Base-by-base conservation (phyloP, 2,888 invertebrate species). In the Zele albiditarsus region DNA sequence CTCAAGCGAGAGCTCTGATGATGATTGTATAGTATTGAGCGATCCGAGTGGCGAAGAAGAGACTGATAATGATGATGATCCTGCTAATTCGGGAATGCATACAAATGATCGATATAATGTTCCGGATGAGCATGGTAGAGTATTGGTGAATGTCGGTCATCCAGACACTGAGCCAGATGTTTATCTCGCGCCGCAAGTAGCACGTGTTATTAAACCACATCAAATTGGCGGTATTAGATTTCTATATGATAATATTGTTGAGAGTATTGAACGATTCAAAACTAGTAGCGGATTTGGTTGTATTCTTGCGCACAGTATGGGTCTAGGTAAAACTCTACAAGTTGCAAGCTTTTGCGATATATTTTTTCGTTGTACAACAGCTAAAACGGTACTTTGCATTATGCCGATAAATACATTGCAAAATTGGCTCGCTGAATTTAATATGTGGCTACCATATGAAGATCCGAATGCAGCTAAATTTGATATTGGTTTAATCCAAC, bases 331-430 rank as follows among this genome's bases (percentile, higher is more conserved):
- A 91, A 99, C 99, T 0, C 91, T 99, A 75, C 97, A 96, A 91
- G 95, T 98, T 74, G 96, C 98, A 73, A 96, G 97, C 80, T 99
- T 99, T 91, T 96, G 96, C 87, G 99, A 99, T 90, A 95, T 98
- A 84, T 98, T 99, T 90, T 92, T 99, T 82, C 91, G 98, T 70
- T 95, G 97, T 88, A 98, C 98, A 0, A 92, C 92, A 28, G 96
- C 97, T 5, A 96, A 94, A 88, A 96, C 95, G 16, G 96, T 98
- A 0, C 90, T 99, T 53, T 96, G 98, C 86, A 98, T 99, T 80
- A 98, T 99, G 93, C 99, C 99, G 10, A 98, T 99, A 76, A 99
- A 99, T 89, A 99, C 99, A 0, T 91, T 99, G 78, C 98, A 99
- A 89, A 99, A 99, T 90, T 99, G 98, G 99, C 91, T 96, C 83